A percentile compares a stretch with the other conserved stretches of the same genome.
Evolutionary conservation across 1,140 invertebrate species (phyloP).

Genomic region (Archivesica marissinica): DNA sequence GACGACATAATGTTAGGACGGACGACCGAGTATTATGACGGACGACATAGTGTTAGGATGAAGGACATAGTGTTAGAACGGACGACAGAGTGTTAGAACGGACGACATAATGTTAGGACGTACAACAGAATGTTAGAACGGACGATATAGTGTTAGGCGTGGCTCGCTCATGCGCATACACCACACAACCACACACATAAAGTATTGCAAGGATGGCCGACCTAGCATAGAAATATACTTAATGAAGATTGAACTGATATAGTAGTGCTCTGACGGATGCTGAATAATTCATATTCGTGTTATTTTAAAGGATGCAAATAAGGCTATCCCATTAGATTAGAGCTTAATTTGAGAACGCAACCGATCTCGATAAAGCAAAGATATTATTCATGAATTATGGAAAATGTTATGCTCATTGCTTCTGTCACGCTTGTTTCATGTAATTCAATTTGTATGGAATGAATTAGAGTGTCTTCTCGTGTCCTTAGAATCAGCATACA

Average conservation of each 20-base stretch:
- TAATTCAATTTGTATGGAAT: constrained; percentile 29
- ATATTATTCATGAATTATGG: constrained; percentile 49
- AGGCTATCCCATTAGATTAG: neutral
- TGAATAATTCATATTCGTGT: constrained; percentile 30
- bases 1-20: too few relatives aligned
- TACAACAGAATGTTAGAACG: too few relatives aligned
- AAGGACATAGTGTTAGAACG: too few relatives aligned
- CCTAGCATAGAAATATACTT: neutral
- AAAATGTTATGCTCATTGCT: constrained; percentile 15
- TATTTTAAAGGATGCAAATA: constrained; percentile 41
- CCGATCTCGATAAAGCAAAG: neutral
- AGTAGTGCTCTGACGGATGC: neutral
- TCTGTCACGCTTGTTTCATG: neutral
- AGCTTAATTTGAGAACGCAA: constrained; percentile 30
- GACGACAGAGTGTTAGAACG: too few relatives aligned
- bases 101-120: too few relatives aligned
- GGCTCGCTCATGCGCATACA: too few relatives aligned
- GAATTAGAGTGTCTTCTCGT: neutral
- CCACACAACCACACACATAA: too few relatives aligned
- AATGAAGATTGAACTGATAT: neutral
- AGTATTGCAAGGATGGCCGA: too few relatives aligned
- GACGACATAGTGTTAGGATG: too few relatives aligned
- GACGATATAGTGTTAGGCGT: too few relatives aligned
- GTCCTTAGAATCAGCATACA: neutral
- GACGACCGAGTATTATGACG: too few relatives aligned